Percentiles rank a stretch among this genome's conserved stretches.
phyloP scores from a whole-genome alignment of 2,797 vertebrate genomes.

The Tinamus major region DNA sequence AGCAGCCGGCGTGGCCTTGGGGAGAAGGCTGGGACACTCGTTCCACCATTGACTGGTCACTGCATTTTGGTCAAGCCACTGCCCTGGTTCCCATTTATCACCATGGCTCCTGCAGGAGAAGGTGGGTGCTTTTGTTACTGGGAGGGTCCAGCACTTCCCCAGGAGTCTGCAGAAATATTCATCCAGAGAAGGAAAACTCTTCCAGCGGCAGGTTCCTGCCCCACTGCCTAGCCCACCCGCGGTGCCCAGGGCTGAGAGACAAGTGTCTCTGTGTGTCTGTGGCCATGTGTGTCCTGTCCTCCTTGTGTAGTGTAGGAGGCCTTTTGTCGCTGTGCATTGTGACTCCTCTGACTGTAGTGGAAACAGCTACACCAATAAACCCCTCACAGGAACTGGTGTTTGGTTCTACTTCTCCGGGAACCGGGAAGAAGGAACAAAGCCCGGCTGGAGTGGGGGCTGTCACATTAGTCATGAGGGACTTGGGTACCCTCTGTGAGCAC shows the following conservation, averaged over 20 bases:
- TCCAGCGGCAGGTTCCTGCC: not conserved
- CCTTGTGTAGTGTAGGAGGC: constrained; percentile 64
- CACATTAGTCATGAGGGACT: not conserved
- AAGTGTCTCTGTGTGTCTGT: constrained; percentile 52
- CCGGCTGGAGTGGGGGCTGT: not conserved
- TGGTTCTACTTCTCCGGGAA: not conserved
- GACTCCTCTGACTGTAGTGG: constrained; percentile 70
- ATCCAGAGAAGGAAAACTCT: not conserved
- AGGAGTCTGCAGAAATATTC: not conserved
- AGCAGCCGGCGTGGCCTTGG: not conserved
- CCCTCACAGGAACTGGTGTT: constrained; percentile 37
- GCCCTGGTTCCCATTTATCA: not conserved
- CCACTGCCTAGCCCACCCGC: not conserved
- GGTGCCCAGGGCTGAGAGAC: not conserved
- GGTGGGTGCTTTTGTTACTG: not conserved
- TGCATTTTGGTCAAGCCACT: not conserved
- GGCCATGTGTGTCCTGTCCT: constrained; percentile 63
- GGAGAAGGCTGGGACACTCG: not conserved
- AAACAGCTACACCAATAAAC: constrained; percentile 75
- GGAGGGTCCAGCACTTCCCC: not conserved
- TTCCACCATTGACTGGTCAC: not conserved
- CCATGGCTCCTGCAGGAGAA: constrained; percentile 7
- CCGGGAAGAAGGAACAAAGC: not conserved
- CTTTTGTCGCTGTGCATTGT: constrained; percentile 69
- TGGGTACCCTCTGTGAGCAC: not conserved